phyloP scores from a whole-genome alignment of 2,113 vertebrate genomes.

The Zingel zingel region DNA sequence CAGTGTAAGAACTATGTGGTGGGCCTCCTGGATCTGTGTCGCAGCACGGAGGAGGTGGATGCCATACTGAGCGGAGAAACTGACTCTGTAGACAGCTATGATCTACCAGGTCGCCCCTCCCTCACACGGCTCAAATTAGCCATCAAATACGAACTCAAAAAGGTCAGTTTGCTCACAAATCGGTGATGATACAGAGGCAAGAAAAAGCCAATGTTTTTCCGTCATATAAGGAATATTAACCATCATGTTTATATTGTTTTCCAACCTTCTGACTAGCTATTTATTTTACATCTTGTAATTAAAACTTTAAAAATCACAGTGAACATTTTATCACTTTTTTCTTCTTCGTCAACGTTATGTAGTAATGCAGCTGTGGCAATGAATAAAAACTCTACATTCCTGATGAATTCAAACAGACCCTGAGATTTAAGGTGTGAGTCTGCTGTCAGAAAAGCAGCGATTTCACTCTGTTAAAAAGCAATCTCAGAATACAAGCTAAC shows the following conservation, averaged over 20 bases:
- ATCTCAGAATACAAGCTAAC: no score
- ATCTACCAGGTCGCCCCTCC: conserved; percentile 87
- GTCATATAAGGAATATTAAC: neutral
- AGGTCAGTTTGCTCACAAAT: conserved; percentile 82
- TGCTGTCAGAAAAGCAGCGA: neutral
- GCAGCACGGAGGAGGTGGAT: conserved; percentile 98
- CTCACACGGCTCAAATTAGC: conserved; percentile 95
- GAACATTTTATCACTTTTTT: no score
- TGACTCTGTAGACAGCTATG: conserved; percentile 81
- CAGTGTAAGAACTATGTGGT: conserved; percentile 99
- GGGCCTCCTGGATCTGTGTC: conserved; percentile 96
- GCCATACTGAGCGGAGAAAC: conserved; percentile 95
- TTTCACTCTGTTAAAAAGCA: no score
- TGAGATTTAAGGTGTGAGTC: neutral
- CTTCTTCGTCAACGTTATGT: neutral
- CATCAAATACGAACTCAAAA: conserved; percentile 99
- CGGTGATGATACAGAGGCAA: neutral
- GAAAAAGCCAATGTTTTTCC: neutral
- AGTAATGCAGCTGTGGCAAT: neutral
- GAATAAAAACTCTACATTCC: neutral
- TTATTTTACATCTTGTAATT: neutral
- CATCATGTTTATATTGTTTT: neutral
- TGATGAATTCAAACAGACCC: neutral
- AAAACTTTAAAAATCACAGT: neutral
- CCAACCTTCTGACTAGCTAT: neutral